These are phyloP conservation scores for Mactromeris polynyma DNA, from an alignment of 2,888 invertebrate species.

Conservation along the genomic window DNA sequence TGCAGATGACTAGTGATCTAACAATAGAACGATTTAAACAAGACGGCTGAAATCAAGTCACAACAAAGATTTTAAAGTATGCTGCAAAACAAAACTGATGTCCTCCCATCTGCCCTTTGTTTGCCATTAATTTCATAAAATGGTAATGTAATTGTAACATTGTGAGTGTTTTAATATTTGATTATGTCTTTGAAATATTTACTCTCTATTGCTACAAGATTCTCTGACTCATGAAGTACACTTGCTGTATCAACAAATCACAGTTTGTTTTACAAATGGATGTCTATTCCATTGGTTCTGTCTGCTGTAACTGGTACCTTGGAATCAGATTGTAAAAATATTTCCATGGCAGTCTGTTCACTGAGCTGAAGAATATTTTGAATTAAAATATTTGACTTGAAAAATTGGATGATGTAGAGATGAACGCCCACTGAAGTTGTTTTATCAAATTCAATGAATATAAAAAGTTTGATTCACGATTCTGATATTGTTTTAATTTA, in stretches of 20 bases:
- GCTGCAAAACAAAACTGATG: background rate
- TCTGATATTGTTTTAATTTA: background rate
- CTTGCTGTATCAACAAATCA: background rate
- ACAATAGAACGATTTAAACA: slow-evolving; percentile 15
- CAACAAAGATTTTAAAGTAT: background rate
- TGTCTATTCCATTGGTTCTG: too few relatives aligned
- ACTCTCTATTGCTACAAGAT: background rate
- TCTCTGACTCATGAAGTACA: background rate
- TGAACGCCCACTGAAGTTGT: too few relatives aligned
- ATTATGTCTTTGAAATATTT: background rate
- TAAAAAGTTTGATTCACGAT: background rate
- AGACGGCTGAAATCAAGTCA: background rate
- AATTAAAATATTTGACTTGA: too few relatives aligned
- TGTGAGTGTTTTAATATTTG: background rate
- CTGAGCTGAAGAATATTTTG: background rate
- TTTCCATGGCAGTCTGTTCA: background rate
- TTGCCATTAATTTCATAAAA: slow-evolving; percentile 17
- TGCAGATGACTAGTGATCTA: slow-evolving; percentile 8
- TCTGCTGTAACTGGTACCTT: too few relatives aligned
- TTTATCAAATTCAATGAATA: too few relatives aligned
- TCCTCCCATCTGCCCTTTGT: background rate
- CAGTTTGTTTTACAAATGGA: background rate
- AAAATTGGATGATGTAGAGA: too few relatives aligned
- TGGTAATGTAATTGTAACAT: background rate
- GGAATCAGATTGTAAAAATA: too few relatives aligned